Conservation (phyloP, 2,113 vertebrate species). For the Neodon shergylaensis region DNA sequence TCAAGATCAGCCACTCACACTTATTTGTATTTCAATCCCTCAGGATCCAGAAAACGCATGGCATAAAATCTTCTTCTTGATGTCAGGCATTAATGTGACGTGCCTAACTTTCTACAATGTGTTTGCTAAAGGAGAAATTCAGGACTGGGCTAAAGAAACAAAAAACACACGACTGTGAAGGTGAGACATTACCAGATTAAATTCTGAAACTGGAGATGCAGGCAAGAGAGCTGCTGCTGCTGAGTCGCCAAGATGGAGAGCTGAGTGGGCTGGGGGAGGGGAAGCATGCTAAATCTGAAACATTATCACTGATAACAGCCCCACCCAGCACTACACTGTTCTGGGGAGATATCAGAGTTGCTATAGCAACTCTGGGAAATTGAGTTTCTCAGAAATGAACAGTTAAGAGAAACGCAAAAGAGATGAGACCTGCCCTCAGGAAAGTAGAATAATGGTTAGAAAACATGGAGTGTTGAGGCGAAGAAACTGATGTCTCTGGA, state of each 20-base stretch:
- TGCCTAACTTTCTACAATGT: constrained; percentile 37
- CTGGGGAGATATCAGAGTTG: background rate
- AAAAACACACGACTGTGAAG: constrained; percentile 55
- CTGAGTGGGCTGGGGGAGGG: too few species aligned
- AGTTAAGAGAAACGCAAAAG: background rate
- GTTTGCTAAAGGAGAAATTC: constrained; percentile 60
- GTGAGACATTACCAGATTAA: constrained; percentile 11
- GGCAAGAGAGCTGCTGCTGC: background rate
- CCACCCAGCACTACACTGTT: background rate
- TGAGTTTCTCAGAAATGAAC: background rate
- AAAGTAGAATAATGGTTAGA: background rate
- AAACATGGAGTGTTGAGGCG: background rate
- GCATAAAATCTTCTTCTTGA: constrained; percentile 51
- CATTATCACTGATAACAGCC: background rate
- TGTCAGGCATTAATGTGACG: background rate
- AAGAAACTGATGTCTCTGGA: background rate
- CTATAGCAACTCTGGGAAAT: background rate
- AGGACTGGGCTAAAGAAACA: constrained; percentile 67
- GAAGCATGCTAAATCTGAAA: background rate
- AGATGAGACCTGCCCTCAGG: background rate
- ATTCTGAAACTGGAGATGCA: background rate
- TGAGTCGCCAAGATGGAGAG: background rate
- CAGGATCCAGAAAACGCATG: constrained; percentile 62
- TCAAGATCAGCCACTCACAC: background rate
- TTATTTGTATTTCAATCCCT: background rate